Evolutionary conservation across 2,888 invertebrate genomes (phyloP).

Genomic region (Eugnorisma glareosa): DNA sequence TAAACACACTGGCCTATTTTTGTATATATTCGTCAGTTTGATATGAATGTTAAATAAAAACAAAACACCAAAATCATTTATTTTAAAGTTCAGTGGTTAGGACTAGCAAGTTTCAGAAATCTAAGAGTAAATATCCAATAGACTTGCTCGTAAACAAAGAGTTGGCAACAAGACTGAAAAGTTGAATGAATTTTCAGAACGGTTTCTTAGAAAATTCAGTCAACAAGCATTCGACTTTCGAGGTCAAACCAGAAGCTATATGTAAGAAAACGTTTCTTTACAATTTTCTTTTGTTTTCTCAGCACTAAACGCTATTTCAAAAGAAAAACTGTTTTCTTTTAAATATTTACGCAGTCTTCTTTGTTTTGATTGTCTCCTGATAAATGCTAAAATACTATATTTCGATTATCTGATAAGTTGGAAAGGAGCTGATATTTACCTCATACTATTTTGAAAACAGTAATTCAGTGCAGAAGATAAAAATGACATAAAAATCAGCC

Average conservation of each 20-base stretch:
- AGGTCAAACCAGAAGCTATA: constrained; percentile 33
- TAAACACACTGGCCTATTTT: constrained; percentile 42
- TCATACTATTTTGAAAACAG: constrained; percentile 17
- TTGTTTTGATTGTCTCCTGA: background rate
- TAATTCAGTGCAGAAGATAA: constrained; percentile 19
- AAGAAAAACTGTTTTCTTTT: constrained; percentile 19
- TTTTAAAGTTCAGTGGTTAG: constrained; percentile 9
- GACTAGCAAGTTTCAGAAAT: constrained; percentile 24
- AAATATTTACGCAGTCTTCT: background rate
- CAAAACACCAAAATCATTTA: constrained; percentile 8
- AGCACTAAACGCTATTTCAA: constrained; percentile 8
- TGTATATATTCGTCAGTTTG: constrained; percentile 22
- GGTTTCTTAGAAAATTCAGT: constrained; percentile 18
- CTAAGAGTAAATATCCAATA: constrained; percentile 26
- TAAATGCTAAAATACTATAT: background rate
- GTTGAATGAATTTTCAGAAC: constrained; percentile 41
- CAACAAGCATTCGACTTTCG: constrained; percentile 24
- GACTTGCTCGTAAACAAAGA: constrained; percentile 56
- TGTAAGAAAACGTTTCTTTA: constrained; percentile 34
- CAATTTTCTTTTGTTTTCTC: constrained; percentile 15
- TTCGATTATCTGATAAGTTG: constrained; percentile 4
- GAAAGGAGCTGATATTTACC: background rate
- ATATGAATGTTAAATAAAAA: constrained; percentile 36
- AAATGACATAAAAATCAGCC: background rate
- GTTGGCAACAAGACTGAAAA: constrained; percentile 58